Evolutionary conservation across 2,113 vertebrate genomes (phyloP), one percentile per base, ranked within the genome.

Genomic region (Etheostoma spectabile): DNA sequence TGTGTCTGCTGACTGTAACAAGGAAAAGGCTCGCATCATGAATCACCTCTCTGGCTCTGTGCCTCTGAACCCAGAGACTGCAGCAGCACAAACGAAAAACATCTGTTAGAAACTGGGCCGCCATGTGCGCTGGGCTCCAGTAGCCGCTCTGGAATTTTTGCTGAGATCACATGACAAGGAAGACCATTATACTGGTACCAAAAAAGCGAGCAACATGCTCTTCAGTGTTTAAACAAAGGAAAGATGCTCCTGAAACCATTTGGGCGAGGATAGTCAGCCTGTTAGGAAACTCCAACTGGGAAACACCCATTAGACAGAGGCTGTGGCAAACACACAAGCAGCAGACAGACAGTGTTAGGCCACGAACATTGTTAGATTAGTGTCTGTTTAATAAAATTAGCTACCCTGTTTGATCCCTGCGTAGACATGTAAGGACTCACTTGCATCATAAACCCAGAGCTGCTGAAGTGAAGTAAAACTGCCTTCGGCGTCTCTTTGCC

Each of bases 51-150:
- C 86, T 90, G 93, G 91, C 91, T 92, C 91, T 5, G 83, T 51
- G 89, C 92, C 90, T 87, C 84, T 22, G 80, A 86, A 84, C 81
- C 70, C 55, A 78, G 76, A 84, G 83, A 73, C 91, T 91, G 89
- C 86, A 89, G 89, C 90, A 84, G 80, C 89, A 57, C 90, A 95
- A 95, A 95, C 91, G 72, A 90, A 94, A 95, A 95, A 94, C 95
- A 95, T 95, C 94, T 95, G 95, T 92, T 87, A 30, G 71, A 78
- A 68, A 82, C 38, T 42, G 72, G 82, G 84, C 84, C 82, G 90
- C 91, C 93, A 90, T 93, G 93, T 91, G 93, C 81, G 80, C 80
- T 52, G 83, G 87, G 89, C 93, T 90, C 82, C 88, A 59, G 89
- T 89, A 94, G 92, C 92, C 75, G 19, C 80, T 85, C 70, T 87